Percentiles rank a stretch among this genome's conserved stretches.
Conservation (phyloP, 2,888 invertebrate species). For the Caenorhabditis japonica region DNA sequence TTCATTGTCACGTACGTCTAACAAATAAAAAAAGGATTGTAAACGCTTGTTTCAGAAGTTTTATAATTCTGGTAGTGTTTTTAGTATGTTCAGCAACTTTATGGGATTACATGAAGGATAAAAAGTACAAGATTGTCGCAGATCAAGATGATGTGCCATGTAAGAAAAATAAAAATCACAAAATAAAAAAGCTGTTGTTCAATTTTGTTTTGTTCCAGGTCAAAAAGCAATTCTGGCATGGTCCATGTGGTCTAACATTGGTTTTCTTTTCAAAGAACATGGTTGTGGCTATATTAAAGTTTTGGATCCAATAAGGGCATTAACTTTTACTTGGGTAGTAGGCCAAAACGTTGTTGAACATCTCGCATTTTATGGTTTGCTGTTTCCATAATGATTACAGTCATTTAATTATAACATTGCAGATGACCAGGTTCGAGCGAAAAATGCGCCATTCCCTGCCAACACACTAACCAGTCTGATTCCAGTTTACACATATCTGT, state of each 20-base stretch:
- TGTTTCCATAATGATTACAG: too few species aligned
- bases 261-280: constrained; percentile 20
- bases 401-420: not conserved
- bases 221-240: constrained; percentile 15
- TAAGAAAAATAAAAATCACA: constrained; percentile 13
- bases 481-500: constrained; percentile 33
- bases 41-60: constrained; percentile 12
- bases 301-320: constrained; percentile 60
- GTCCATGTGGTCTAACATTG: constrained; percentile 30
- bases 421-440: constrained; percentile 10
- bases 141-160: constrained; percentile 19
- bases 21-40: not conserved
- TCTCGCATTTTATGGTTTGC: constrained; percentile 25
- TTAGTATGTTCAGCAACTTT: constrained; percentile 22
- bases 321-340: constrained; percentile 65
- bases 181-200: not conserved
- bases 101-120: constrained; percentile 30
- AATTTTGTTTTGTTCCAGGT: constrained; percentile 1
- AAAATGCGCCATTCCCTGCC: not conserved
- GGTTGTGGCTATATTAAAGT: constrained; percentile 22
- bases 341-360: constrained; percentile 45
- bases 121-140: constrained; percentile 26
- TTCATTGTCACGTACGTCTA: constrained; percentile 20
- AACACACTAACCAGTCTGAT: constrained; percentile 19
- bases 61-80: constrained; percentile 15